Base-by-base conservation (phyloP, 2,113 vertebrate genomes). In the Clarias macrocephalus region DNA sequence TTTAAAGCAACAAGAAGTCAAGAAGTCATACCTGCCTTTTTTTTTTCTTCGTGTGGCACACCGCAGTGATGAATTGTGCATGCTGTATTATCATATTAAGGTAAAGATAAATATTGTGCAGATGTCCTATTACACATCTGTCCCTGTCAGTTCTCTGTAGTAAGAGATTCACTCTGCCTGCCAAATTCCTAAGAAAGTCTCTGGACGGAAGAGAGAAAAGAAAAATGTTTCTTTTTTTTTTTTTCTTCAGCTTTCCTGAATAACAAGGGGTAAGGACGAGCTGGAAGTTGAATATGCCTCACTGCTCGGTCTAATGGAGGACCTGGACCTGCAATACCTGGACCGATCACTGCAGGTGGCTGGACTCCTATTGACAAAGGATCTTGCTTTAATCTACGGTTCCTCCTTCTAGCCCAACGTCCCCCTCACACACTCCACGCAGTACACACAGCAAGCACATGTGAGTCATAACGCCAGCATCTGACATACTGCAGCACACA, bases 381-480 rank as follows among this genome's bases (percentile, higher is more conserved):
- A 86, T 89, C 88, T 87, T 89, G 57, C 80, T 91, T 92, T 94
- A 94, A 94, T 94, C 89, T 25, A 56, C 85, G 90, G 86, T 91
- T 90, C 84, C 89, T 19, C 62, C 84, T 88, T 83, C 80, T 73
- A 18, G 7, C 48, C 7, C 42, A 7, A 48, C 48, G 8, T 48
- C 76, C 52, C 87, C 87, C 91, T 56, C 57, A 48, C 48, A 7
- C 48, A 48, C 66, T n/a, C 25, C 33, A 33, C 33, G 85, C 85
- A 91, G 68, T 87, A 86, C 84, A 90, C 72, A 37, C 87, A 88
- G 90, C 88, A 68, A 88, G 91, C 87, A 80, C 81, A 79, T 76
- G 89, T 94, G 94, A 95, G 88, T 95, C 94, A 95, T 88, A 91
- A 88, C 90, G 91, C 86, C 90, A 91, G 91, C 91, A 91, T 90